phyloP scores from a whole-genome alignment of 2,797 vertebrate species.

The Xenopus petersii region DNA sequence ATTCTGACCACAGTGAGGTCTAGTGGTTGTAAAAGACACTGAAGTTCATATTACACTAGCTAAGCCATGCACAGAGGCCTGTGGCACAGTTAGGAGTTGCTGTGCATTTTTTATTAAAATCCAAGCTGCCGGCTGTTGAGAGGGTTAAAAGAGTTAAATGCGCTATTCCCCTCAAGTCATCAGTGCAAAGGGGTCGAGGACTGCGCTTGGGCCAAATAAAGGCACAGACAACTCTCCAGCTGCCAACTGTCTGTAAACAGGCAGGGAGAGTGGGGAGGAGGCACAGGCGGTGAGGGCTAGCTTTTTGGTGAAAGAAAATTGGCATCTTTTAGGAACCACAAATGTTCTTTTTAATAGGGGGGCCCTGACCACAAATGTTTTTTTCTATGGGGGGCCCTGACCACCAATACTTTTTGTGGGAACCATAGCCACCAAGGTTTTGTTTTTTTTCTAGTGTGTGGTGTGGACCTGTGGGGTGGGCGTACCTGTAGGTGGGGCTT shows the following conservation, averaged over 20 bases:
- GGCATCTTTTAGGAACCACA: constrained; percentile 1
- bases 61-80: neutral
- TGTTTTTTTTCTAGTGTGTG: no score
- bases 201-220: neutral
- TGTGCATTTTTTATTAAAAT: no score
- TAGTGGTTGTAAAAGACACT: constrained; percentile 14
- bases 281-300: constrained; percentile 22
- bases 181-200: constrained; percentile 18
- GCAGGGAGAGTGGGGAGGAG: constrained; percentile 12
- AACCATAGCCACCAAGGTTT: no score
- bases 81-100: neutral
- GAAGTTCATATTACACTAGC: neutral
- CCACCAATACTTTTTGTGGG: no score
- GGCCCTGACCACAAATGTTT: no score
- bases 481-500: no score
- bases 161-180: neutral
- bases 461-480: no score
- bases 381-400: no score
- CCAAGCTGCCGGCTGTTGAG: no score
- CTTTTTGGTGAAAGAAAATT: constrained; percentile 1
- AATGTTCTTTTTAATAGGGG: no score
- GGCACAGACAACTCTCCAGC: neutral
- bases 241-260: constrained; percentile 1
- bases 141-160: neutral
- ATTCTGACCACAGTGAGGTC: neutral